phyloP scores from a whole-genome alignment of 2,113 vertebrate species.

The Otis tarda region DNA sequence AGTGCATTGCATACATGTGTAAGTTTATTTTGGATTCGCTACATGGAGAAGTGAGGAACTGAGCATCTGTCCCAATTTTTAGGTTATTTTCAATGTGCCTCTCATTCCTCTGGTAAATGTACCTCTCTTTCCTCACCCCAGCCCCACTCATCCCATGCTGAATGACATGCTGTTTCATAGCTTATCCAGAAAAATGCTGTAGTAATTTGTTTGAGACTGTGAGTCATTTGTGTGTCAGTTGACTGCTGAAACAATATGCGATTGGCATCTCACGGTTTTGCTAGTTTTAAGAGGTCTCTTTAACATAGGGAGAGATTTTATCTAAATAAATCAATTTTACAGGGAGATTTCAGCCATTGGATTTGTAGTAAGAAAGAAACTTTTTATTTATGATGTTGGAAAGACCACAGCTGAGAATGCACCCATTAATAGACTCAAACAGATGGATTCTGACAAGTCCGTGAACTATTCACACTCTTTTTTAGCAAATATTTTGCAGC shows the following conservation, averaged over 20 bases:
- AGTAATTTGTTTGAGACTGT: background rate
- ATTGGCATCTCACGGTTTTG: background rate
- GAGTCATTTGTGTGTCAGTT: background rate
- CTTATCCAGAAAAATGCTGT: background rate
- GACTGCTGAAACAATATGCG: background rate
- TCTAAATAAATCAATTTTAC: slow-evolving; percentile 51
- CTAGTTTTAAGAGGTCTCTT: slow-evolving; percentile 1
- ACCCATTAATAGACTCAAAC: slow-evolving; percentile 55
- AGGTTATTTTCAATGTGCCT: background rate
- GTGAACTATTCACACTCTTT: slow-evolving; percentile 51
- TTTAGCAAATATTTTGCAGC: slow-evolving; percentile 68
- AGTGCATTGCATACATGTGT: background rate
- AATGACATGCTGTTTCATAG: background rate
- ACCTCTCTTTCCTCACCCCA: background rate
- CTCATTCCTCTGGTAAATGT: background rate
- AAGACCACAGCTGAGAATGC: slow-evolving; percentile 60
- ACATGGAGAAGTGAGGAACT: background rate
- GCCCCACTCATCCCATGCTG: background rate
- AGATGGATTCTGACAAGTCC: slow-evolving; percentile 67
- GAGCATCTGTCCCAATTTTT: background rate
- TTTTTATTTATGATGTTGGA: slow-evolving; percentile 31
- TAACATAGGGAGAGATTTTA: background rate
- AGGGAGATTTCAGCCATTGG: slow-evolving; percentile 3
- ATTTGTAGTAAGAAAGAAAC: slow-evolving; percentile 38
- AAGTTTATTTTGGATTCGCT: background rate